A percentile compares a stretch with the other conserved stretches of the same genome.
Evolutionary conservation across 2,113 vertebrate genomes (phyloP).

Genomic region (Tauraco erythrolophus): DNA sequence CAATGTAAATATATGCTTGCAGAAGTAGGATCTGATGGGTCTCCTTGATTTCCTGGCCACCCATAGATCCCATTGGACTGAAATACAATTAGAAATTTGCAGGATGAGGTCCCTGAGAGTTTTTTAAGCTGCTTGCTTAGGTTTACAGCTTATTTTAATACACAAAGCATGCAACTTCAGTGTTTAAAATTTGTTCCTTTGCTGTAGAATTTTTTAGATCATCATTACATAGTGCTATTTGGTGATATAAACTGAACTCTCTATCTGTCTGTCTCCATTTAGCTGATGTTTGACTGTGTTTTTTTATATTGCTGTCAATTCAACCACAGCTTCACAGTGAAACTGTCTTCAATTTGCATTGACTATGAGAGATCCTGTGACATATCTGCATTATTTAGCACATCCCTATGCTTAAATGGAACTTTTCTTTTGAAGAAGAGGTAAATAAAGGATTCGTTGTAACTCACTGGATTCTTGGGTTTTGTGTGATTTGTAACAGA

Average conservation of each 20-base stretch:
- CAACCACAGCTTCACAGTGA: neutral
- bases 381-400: neutral
- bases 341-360: conserved; percentile 30
- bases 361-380: neutral
- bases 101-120: neutral
- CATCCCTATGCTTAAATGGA: conserved; percentile 15
- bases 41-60: neutral
- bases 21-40: neutral
- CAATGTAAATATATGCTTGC: neutral
- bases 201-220: neutral
- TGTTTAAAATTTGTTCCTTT: neutral
- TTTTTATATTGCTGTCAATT: neutral
- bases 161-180: neutral
- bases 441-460: conserved; percentile 30
- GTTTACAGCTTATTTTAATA: neutral
- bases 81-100: neutral
- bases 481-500: conserved; percentile 65
- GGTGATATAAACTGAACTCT: neutral
- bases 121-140: neutral
- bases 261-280: neutral
- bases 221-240: neutral
- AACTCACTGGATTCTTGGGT: conserved; percentile 1
- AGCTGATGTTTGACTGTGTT: neutral
- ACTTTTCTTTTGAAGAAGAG: conserved; percentile 37
- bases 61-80: neutral